Evolutionary conservation across 1,140 invertebrate genomes (phyloP).

Genomic region (Paramacrobiotus metropolitanus): DNA sequence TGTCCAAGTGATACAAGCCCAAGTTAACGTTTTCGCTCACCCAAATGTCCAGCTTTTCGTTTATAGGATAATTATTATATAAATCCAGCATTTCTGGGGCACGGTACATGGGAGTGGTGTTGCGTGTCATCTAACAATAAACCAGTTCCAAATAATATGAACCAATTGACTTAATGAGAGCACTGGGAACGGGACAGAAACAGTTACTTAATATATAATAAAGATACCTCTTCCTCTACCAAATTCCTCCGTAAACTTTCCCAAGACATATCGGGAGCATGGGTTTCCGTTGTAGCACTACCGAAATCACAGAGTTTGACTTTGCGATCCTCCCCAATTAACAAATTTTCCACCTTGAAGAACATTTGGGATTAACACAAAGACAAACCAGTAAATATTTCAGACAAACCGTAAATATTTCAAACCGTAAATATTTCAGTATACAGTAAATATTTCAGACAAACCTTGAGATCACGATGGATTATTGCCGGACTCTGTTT

Average conservation of each 20-base stretch:
- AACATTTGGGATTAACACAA: slow-evolving; percentile 8
- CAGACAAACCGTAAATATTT: too few species aligned
- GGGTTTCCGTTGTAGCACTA: slow-evolving; percentile 62
- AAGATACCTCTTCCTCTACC: slow-evolving; percentile 78
- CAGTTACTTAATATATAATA: slow-evolving; percentile 8
- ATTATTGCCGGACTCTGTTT: slow-evolving; percentile 59
- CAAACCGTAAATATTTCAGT: too few species aligned
- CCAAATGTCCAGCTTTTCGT: slow-evolving; percentile 69
- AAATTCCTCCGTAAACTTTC: slow-evolving; percentile 63
- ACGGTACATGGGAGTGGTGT: slow-evolving; percentile 47
- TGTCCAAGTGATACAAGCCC: slow-evolving; percentile 3
- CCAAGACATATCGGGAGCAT: slow-evolving; percentile 65
- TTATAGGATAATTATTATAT: slow-evolving; percentile 84
- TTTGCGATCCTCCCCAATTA: slow-evolving; percentile 49
- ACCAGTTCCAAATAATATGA: too few species aligned
- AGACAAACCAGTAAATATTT: too few species aligned
- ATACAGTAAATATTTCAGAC: slow-evolving; percentile 27
- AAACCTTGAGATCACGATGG: slow-evolving; percentile 73
- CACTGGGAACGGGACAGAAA: neutral
- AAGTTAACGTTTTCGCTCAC: slow-evolving; percentile 15
- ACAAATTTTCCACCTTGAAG: slow-evolving; percentile 38
- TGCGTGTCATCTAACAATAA: slow-evolving; percentile 40
- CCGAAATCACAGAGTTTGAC: slow-evolving; percentile 98
- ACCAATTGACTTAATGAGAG: too few species aligned
- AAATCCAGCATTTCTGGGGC: slow-evolving; percentile 87